phyloP scores from a whole-genome alignment of 2,888 invertebrate genomes.

The Philhelius pedissequus region DNA sequence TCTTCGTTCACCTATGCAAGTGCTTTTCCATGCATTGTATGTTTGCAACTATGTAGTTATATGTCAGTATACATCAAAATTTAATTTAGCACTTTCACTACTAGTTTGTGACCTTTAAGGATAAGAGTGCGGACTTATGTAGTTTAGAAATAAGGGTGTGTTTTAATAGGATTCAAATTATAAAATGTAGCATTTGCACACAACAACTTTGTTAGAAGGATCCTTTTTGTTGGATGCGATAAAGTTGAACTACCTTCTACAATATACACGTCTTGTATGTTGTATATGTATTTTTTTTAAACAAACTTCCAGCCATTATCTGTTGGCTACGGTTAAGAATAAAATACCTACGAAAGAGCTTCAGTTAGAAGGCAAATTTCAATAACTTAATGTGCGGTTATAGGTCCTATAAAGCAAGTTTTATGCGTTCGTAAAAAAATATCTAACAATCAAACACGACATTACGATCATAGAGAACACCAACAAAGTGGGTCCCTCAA shows the following conservation, averaged over 20 bases:
- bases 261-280: no score
- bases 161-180: constrained; percentile 52
- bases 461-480: no score
- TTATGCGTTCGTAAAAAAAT: no score
- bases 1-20: not conserved
- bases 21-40: not conserved
- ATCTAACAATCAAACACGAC: no score
- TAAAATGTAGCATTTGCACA: constrained; percentile 38
- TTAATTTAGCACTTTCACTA: constrained; percentile 40
- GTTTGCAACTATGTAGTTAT: constrained; percentile 42
- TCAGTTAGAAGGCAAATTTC: no score
- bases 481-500: no score
- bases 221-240: not conserved
- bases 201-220: constrained; percentile 14
- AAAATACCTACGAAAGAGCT: no score
- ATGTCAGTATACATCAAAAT: constrained; percentile 49
- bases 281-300: no score
- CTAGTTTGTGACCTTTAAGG: not conserved
- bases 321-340: no score
- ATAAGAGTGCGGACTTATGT: not conserved
- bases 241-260: not conserved
- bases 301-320: no score
- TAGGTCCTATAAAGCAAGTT: no score
- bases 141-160: not conserved
- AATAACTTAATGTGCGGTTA: no score